Percentiles rank a stretch among this genome's conserved stretches.
Evolutionary conservation across 2,113 vertebrate species (phyloP).

Genomic region (Fregetta grallaria): DNA sequence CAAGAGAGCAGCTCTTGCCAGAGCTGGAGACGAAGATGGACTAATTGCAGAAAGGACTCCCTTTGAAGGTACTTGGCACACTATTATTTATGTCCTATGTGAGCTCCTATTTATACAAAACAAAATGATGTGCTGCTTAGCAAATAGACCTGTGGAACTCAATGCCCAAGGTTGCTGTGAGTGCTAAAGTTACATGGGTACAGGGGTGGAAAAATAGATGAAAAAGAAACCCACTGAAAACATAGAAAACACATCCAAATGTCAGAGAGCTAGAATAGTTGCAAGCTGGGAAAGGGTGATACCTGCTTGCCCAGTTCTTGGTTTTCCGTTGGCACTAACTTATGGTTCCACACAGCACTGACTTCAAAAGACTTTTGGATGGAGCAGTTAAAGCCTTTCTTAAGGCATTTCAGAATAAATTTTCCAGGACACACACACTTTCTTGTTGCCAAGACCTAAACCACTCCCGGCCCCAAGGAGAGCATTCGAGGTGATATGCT

Average conservation of each 20-base stretch:
- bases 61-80: neutral
- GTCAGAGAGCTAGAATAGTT: neutral
- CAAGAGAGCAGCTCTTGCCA: neutral
- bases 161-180: neutral
- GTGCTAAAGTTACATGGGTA: neutral
- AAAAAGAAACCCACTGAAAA: neutral
- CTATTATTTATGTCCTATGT: neutral
- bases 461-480: neutral
- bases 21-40: neutral
- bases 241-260: neutral
- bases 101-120: neutral
- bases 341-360: fast-evolving
- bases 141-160: neutral
- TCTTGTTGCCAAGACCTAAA: neutral
- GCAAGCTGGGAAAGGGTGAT: neutral
- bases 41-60: neutral
- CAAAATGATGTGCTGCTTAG: neutral
- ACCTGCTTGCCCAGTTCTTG: neutral
- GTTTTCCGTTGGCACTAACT: neutral
- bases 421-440: neutral
- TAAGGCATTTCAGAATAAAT: neutral
- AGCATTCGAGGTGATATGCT: neutral
- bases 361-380: neutral
- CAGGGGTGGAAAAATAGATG: neutral
- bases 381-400: neutral